phyloP scores from a whole-genome alignment of 2,113 vertebrate genomes.

The Zosterops hypoxanthus region DNA sequence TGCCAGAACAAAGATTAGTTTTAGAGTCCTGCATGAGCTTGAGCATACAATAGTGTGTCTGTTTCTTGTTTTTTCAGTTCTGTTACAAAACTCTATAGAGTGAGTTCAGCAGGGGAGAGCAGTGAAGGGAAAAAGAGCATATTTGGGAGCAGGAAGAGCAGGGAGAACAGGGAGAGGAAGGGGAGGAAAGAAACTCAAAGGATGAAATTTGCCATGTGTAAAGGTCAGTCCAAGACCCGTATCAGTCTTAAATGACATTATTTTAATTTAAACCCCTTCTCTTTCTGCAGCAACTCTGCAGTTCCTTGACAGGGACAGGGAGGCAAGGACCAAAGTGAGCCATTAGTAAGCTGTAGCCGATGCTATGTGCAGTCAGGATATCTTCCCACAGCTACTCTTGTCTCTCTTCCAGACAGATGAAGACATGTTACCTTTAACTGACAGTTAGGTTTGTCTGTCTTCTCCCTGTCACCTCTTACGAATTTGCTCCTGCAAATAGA shows the following conservation, averaged over 20 bases:
- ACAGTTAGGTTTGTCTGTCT: not conserved
- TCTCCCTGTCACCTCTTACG: not conserved
- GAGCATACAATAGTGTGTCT: conserved; percentile 27
- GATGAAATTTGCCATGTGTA: conserved; percentile 8
- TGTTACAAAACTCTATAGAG: not conserved
- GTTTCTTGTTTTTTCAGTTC: conserved; percentile 40
- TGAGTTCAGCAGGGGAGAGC: not conserved
- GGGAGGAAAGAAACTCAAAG: not conserved
- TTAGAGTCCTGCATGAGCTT: not conserved
- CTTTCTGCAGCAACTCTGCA: not conserved
- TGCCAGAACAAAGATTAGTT: conserved; percentile 57
- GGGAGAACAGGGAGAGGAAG: not conserved
- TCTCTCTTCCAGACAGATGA: not conserved
- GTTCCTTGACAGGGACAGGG: not conserved
- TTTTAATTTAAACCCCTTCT: not conserved
- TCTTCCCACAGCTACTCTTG: not conserved
- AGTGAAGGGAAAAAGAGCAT: not conserved
- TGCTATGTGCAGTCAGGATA: not conserved
- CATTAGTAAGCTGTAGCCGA: not conserved
- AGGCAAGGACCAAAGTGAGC: not conserved
- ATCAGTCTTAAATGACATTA: not conserved
- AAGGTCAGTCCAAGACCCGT: not conserved
- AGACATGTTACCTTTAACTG: not conserved
- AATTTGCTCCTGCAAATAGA: not conserved
- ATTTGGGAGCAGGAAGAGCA: not conserved